phyloP scores from a whole-genome alignment of 2,797 vertebrate genomes.

The Coregonus ussuriensis region DNA sequence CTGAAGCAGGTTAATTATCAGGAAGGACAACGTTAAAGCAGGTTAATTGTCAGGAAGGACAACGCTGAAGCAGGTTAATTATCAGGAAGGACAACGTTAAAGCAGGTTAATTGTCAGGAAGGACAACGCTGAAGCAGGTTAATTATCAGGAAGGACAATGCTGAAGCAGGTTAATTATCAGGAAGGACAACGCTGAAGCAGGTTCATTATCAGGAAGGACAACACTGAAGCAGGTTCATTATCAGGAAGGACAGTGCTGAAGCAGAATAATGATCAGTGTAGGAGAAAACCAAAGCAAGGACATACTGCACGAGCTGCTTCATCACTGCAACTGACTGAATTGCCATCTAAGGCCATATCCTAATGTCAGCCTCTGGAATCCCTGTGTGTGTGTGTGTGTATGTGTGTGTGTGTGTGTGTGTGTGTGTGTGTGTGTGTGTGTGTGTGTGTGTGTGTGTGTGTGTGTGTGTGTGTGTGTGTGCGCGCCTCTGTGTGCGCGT shows the following conservation, averaged over 20 bases:
- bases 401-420: no score
- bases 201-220: no score
- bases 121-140: constrained; percentile 19
- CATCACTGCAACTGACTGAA: constrained; percentile 28
- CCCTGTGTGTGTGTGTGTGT: no score
- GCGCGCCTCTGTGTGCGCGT: not conserved
- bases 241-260: not conserved
- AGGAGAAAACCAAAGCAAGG: constrained; percentile 39
- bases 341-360: constrained; percentile 37
- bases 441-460: no score
- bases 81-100: constrained; percentile 15
- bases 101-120: not conserved
- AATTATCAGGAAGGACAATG: no score
- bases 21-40: constrained; percentile 21
- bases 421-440: no score
- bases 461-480: not conserved
- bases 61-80: not conserved
- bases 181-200: not conserved
- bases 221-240: no score
- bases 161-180: constrained; percentile 6
- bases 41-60: no score
- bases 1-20: not conserved
- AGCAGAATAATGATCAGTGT: constrained; percentile 59
- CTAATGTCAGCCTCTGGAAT: not conserved
- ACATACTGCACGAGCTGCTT: constrained; percentile 32